Evolutionary conservation across 2,797 vertebrate species (phyloP).

Genomic region (Acropternis orthonyx): DNA sequence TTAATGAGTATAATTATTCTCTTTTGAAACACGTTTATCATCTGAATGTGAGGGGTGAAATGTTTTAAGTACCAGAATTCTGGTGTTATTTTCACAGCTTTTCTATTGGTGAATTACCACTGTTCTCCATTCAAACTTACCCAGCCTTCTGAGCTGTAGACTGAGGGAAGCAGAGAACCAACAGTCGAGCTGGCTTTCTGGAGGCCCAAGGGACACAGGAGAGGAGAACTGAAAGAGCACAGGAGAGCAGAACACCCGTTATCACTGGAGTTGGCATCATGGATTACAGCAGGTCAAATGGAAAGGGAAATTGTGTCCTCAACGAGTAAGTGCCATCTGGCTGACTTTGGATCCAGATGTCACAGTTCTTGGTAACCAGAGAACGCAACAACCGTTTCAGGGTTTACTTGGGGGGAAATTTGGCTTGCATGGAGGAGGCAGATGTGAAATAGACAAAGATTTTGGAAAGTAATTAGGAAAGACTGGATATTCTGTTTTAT

Average conservation of each 20-base stretch:
- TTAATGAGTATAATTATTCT: background rate
- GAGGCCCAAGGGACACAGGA: background rate
- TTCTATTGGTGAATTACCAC: background rate
- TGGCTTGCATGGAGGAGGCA: background rate
- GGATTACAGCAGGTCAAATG: background rate
- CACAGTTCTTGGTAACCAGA: background rate
- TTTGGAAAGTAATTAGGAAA: slow-evolving; percentile 54
- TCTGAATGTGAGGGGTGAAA: background rate
- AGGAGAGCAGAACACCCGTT: background rate
- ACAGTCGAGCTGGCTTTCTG: background rate
- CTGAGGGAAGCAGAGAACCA: background rate
- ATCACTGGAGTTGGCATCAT: background rate
- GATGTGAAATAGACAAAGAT: slow-evolving; percentile 41
- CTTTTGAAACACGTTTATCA: background rate
- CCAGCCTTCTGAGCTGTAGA: background rate
- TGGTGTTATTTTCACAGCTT: background rate
- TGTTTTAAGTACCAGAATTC: background rate
- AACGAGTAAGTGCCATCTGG: slow-evolving; percentile 30
- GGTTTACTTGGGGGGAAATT: background rate
- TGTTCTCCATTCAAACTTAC: background rate
- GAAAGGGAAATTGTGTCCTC: background rate
- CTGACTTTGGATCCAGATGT: slow-evolving; percentile 30
- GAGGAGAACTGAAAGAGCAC: background rate
- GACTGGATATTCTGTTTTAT: slow-evolving; percentile 35
- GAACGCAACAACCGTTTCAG: slow-evolving; percentile 36